Base-by-base conservation (phyloP, 2,888 invertebrate species). In the Eristalis intricaria region DNA sequence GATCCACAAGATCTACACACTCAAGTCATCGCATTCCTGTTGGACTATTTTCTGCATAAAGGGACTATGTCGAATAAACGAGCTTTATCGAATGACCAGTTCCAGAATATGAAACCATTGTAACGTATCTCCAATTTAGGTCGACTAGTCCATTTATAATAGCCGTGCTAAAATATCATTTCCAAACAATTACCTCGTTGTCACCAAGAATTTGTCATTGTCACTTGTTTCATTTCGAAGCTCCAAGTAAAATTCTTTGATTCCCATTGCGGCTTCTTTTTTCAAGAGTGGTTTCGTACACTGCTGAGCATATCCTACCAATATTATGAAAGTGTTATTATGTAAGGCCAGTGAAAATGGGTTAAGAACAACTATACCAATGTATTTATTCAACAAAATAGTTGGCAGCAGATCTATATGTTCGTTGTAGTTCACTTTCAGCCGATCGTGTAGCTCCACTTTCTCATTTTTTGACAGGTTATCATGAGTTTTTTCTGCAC, bases 211-310 rank as follows among this genome's bases (percentile, higher is more conserved):
- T 22, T 95, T 94, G 86, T 96, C 95, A 15, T 90, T 89, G 1
- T 84, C 56, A 8, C 84, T 84, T 35, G 89, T 86, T 64, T 89
- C 89, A 76, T 95, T 94, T 7, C 98, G 94, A 50, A 99, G 94
- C 89, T 96, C 95, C 73, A 97, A 93, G 91, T 98, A 99, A 93
- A 97, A 98, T 11, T 95, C 93, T 92, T 96, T 95, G 26, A 98
- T 92, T 1, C 95, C 93, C 84, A 94, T 93, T 3, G 95, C 96
- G 2, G 98, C 98, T 73, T 95, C 96, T 0, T 93, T 91, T 43
- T 95, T 95, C 22, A 99, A 94, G 90, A 95, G 95, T 0, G 99
- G 98, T 89, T 96, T 95, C 0, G 98, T 97, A 92, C 97, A 97
- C 92, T 97, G 96, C 85, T 96, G 95, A 0, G 98, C 97, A 93